Evolutionary conservation across 2,797 vertebrate species (phyloP), one percentile per base, ranked within the genome.

Genomic region (Gymnoscopelus microlampas): DNA sequence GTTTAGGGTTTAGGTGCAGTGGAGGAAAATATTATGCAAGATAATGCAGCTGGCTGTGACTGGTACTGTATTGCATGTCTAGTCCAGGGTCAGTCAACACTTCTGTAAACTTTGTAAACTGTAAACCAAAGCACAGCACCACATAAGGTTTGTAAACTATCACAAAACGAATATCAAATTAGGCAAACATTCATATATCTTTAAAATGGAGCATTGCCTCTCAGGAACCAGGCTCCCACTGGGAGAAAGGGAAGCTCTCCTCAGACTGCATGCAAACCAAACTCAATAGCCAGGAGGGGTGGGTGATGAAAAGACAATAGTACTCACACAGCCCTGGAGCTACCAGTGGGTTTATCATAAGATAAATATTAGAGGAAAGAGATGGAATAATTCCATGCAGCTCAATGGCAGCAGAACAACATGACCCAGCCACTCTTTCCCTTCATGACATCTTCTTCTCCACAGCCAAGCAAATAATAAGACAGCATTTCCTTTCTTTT

Each of bases 341-440:
- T 73, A 86, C 78, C 83, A 77, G 79, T 67, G 82, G 71, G 61
- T 87, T 88, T 91, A 89, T 89, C 77, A 84, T 70, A 83, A 80
- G 77, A 87, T 85, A 88, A 85, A 91, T 89, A 90, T 87, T 87
- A 83, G 81, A 83, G 77, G 77, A 82, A 88, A 86, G 66, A 79
- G 69, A 86, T 78, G 66, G 70, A 85, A 85, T 80, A 77, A 83
- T 83, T 82, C 73, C 66, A 80, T 74, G 76, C 53, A 63, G 77
- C 69, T 80, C 9, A 49, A 85, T 81, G 79, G 73, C 63, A 70
- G 74, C 70, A 61, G 74, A 82, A 81, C 72, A 89, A 89, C 82
- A 82, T 76, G 79, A 85, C 79, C 89, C 66, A 66, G 69, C 65
- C 62, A 79, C 73, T 80, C 71, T 79, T 72, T 85, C 80, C 82